Evolutionary conservation across 1,140 invertebrate species (phyloP).

Genomic region (Aphidius ervi): DNA sequence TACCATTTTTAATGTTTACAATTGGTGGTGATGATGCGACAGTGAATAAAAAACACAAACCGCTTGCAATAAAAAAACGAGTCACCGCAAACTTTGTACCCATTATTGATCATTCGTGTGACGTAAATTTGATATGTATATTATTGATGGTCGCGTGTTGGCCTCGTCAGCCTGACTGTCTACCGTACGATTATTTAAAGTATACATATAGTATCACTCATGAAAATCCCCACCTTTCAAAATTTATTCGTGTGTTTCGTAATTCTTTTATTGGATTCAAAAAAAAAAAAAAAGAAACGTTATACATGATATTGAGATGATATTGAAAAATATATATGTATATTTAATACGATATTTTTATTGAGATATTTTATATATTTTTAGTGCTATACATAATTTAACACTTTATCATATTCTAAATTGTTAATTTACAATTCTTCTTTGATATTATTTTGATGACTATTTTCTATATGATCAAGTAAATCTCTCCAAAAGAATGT

Average conservation of each 20-base stretch:
- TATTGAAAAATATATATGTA: no score
- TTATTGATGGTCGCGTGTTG: no score
- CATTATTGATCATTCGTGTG: no score
- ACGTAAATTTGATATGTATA: no score
- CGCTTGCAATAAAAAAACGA: not conserved
- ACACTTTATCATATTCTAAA: not conserved
- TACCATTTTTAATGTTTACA: slow-evolving; percentile 43
- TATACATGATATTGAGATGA: no score
- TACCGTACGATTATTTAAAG: no score
- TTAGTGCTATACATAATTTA: not conserved
- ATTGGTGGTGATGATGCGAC: slow-evolving; percentile 19
- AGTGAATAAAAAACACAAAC: not conserved
- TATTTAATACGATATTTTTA: not conserved
- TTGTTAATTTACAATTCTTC: slow-evolving; percentile 33
- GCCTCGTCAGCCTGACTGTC: no score
- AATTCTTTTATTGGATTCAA: no score
- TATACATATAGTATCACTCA: no score
- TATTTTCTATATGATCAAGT: slow-evolving; percentile 20
- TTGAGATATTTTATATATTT: not conserved
- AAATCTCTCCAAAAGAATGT: slow-evolving; percentile 49
- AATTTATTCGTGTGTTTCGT: not conserved
- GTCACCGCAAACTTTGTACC: not conserved
- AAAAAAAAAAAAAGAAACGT: no score
- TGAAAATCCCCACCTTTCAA: no score
- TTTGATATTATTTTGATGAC: slow-evolving; percentile 10